Evolutionary conservation across 2,888 invertebrate species (phyloP).

Genomic region (Lomographa bimaculata): DNA sequence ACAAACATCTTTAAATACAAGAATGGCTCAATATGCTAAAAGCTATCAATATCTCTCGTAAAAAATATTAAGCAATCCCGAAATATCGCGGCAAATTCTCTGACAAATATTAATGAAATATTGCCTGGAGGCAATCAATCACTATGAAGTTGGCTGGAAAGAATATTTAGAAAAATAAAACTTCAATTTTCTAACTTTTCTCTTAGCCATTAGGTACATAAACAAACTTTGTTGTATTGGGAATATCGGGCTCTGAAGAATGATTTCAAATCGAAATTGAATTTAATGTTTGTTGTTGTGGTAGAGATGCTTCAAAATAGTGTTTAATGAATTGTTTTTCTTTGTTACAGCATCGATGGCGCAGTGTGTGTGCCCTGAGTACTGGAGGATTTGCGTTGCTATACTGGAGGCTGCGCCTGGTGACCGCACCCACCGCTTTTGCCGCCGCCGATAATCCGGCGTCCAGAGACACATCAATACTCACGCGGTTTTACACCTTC

Average conservation of each 20-base stretch:
- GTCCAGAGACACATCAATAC: constrained; percentile 91
- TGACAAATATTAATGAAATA: constrained; percentile 78
- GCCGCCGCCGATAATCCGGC: constrained; percentile 98
- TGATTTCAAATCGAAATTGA: constrained; percentile 9
- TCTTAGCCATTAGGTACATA: constrained; percentile 43
- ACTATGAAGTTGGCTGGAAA: constrained; percentile 51
- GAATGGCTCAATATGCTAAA: constrained; percentile 19
- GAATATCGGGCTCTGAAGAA: constrained; percentile 32
- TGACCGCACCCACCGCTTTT: constrained; percentile 90
- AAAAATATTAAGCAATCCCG: constrained; percentile 42
- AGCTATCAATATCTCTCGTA: constrained; percentile 34
- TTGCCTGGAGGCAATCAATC: constrained; percentile 72
- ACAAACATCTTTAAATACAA: not conserved
- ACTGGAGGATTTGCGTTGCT: constrained; percentile 87
- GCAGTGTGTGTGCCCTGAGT: constrained; percentile 87
- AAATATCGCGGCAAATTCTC: constrained; percentile 63
- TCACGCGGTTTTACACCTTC: constrained; percentile 95
- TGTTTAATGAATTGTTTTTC: not conserved
- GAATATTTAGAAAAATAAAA: constrained; percentile 56
- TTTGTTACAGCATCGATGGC: constrained; percentile 87
- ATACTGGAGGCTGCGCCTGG: constrained; percentile 90
- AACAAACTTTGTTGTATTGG: constrained; percentile 42
- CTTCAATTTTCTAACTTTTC: constrained; percentile 45
- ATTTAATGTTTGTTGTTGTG: constrained; percentile 23
- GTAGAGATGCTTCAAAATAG: not conserved